Percentiles rank a stretch among this genome's conserved stretches.
Conservation (phyloP, 1,140 invertebrate genomes). For the Atopsyche davidsoni region DNA sequence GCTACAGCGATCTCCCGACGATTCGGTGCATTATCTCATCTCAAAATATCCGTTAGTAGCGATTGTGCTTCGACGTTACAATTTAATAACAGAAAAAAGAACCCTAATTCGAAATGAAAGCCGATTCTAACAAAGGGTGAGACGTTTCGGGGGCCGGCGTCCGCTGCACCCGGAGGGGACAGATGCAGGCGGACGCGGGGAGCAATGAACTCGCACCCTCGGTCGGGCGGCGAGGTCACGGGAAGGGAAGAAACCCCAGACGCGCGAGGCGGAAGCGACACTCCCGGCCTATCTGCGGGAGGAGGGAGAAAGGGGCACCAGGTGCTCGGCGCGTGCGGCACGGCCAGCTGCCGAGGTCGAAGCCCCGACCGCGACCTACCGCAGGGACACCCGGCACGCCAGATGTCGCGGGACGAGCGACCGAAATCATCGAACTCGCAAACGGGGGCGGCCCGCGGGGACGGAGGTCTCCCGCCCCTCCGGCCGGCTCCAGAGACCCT, state of each 20-base stretch:
- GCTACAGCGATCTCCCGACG: too few species aligned
- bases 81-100: too few species aligned
- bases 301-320: slow-evolving; percentile 1
- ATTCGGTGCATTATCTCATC: too few species aligned
- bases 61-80: too few species aligned
- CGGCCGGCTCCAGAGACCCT: not conserved
- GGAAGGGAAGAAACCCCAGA: not conserved
- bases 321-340: slow-evolving; percentile 12
- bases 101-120: too few species aligned
- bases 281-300: not conserved
- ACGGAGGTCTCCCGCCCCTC: not conserved
- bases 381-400: slow-evolving; percentile 5
- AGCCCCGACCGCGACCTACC: not conserved
- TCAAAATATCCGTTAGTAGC: too few species aligned
- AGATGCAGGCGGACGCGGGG: slow-evolving; percentile 9
- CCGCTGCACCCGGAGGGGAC: slow-evolving; percentile 1
- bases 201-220: not conserved
- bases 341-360: slow-evolving; percentile 4
- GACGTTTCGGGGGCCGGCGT: slow-evolving; percentile 2
- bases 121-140: slow-evolving; percentile 8
- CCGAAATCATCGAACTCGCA: not conserved
- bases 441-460: slow-evolving; percentile 2
- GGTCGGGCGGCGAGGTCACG: too few species aligned
- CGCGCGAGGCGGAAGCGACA: not conserved
- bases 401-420: slow-evolving; percentile 3